Conservation (phyloP, 2,113 vertebrate genomes). For the Thomomys bottae region DNA sequence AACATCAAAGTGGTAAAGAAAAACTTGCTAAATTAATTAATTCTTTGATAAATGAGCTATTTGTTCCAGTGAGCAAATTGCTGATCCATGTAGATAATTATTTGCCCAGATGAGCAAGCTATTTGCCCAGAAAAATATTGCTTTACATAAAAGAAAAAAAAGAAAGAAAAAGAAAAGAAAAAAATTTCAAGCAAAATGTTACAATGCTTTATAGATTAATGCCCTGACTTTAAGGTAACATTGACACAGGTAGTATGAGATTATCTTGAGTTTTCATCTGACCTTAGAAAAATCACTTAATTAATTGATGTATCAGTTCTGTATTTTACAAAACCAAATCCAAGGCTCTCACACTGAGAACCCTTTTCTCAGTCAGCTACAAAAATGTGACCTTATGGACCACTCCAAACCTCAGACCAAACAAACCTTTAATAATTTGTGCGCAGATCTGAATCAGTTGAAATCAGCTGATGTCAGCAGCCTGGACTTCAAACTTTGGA, state of each 20-base stretch:
- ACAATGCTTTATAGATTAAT: conserved; percentile 52
- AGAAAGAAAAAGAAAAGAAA: no score
- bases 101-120: conserved; percentile 17
- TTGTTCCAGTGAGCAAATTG: conserved; percentile 36
- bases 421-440: neutral
- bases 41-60: neutral
- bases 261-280: conserved; percentile 24
- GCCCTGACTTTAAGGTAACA: conserved; percentile 22
- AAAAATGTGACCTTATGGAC: neutral
- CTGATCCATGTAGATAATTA: neutral
- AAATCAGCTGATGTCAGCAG: neutral
- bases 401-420: neutral
- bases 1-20: neutral
- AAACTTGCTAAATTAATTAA: neutral
- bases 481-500: neutral
- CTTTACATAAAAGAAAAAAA: neutral
- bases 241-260: neutral
- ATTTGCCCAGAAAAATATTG: neutral
- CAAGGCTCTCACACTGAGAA: neutral
- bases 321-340: conserved; percentile 14
- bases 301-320: neutral
- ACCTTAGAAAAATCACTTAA: conserved; percentile 34
- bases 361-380: neutral
- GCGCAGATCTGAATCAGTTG: neutral
- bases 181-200: no score